Percentiles rank a stretch among this genome's conserved stretches.
Evolutionary conservation across 1,140 invertebrate genomes (phyloP).

Genomic region (Ceratosolen fusciceps): DNA sequence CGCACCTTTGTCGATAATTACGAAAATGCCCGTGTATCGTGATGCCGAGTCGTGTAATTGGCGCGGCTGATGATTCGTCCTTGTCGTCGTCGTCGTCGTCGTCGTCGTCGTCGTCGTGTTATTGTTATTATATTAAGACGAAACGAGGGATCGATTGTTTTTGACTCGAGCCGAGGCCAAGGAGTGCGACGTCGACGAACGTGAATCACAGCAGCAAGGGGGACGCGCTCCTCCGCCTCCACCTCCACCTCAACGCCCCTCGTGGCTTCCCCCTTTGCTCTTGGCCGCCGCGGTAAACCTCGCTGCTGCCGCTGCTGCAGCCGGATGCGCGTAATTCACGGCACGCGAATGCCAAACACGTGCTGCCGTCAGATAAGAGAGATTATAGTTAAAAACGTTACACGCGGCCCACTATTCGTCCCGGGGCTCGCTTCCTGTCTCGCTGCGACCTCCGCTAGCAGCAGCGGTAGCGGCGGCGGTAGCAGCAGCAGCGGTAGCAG

Average conservation of each 20-base stretch:
- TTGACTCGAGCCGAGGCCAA: neutral
- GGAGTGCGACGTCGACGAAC: neutral
- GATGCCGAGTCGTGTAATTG: too few relatives aligned
- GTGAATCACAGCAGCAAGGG: conserved; percentile 29
- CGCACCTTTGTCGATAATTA: too few relatives aligned
- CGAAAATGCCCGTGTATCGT: too few relatives aligned
- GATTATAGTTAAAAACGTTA: conserved; percentile 55
- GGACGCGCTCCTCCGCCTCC: neutral
- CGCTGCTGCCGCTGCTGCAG: too few relatives aligned
- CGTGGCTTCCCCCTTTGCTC: neutral
- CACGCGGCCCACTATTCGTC: conserved; percentile 12
- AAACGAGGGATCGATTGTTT: conserved; percentile 31
- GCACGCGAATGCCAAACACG: conserved; percentile 61
- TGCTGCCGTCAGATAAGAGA: conserved; percentile 59
- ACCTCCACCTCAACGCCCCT: neutral
- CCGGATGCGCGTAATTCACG: conserved; percentile 59
- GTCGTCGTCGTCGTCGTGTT: too few relatives aligned
- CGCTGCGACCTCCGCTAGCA: neutral
- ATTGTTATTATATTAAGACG: too few relatives aligned
- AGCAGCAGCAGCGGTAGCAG: too few relatives aligned
- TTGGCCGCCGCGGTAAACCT: too few relatives aligned
- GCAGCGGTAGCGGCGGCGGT: too few relatives aligned
- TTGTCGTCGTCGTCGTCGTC: too few relatives aligned
- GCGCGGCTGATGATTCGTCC: too few relatives aligned
- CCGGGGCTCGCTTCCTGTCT: neutral